These are phyloP conservation scores for Chondrosia reniformis DNA, from an alignment of 37 sponge, comb jelly and placozoan species.

Conservation along the genomic window DNA sequence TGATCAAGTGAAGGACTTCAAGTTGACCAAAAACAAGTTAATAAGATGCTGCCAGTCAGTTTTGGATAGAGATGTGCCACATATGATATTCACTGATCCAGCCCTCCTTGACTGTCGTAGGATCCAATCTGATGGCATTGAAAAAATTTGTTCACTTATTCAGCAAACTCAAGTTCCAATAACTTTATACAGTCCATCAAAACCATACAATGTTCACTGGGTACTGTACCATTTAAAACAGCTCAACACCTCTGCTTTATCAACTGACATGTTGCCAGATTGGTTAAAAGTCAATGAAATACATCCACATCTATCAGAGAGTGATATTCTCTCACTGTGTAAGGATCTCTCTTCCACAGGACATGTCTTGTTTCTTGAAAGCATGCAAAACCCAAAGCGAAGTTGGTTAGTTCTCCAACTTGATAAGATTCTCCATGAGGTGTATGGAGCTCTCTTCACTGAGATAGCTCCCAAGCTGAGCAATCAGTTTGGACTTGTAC, in stretches of 20 bases:
- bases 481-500: no score
- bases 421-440: background rate
- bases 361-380: background rate
- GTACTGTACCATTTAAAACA: no score
- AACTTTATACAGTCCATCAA: background rate
- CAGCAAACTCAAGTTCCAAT: background rate
- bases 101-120: background rate
- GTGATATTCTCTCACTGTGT: background rate
- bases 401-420: background rate
- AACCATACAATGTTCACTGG: background rate
- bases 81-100: background rate
- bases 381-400: background rate
- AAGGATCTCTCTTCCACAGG: background rate
- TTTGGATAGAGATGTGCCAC: background rate
- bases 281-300: no score
- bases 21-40: background rate
- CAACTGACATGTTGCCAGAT: no score
- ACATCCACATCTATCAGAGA: background rate
- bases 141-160: background rate
- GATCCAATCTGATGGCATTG: background rate
- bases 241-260: no score
- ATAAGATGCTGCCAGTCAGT: background rate
- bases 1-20: background rate
- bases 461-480: no score
- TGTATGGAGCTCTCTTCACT: background rate